A percentile compares a stretch with the other conserved stretches of the same genome.
phyloP scores from a whole-genome alignment of 2,113 vertebrate species.

The Corythornis cristatus region DNA sequence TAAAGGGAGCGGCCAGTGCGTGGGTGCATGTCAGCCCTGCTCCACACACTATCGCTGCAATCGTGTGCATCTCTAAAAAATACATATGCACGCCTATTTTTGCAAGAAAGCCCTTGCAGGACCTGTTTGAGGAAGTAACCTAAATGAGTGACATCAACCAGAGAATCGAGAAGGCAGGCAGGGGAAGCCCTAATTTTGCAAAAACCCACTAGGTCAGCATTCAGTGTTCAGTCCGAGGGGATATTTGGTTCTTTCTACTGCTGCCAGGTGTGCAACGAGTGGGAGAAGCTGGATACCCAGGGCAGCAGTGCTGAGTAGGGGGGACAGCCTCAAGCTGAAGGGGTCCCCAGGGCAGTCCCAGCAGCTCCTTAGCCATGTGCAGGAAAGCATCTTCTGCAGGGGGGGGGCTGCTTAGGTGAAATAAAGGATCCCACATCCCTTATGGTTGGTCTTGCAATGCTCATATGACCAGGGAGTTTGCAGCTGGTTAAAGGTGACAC shows the following conservation, averaged over 20 bases:
- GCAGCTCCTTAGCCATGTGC: not conserved
- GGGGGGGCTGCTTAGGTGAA: not conserved
- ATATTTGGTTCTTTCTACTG: not conserved
- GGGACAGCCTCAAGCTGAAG: not conserved
- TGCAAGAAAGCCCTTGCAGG: not conserved
- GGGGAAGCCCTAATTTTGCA: not conserved
- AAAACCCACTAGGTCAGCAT: not conserved
- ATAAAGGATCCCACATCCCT: accelerated
- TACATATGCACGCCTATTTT: not conserved
- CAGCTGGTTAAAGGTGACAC: not conserved
- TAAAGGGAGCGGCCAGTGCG: slow-evolving; percentile 15
- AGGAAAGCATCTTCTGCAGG: not conserved
- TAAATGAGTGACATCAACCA: not conserved
- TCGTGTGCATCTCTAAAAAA: not conserved
- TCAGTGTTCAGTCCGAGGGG: not conserved
- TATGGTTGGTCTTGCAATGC: not conserved
- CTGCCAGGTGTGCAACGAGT: not conserved
- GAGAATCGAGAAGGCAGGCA: not conserved
- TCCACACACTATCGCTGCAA: not conserved
- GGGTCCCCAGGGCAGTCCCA: not conserved
- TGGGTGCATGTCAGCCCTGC: slow-evolving; percentile 22
- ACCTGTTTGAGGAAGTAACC: not conserved
- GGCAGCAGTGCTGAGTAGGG: accelerated
- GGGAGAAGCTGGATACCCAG: not conserved
- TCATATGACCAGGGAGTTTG: not conserved